Percentiles rank a stretch among this genome's conserved stretches.
Conservation (phyloP, 2,797 vertebrate species). For the Sebastes taczanowskii region DNA sequence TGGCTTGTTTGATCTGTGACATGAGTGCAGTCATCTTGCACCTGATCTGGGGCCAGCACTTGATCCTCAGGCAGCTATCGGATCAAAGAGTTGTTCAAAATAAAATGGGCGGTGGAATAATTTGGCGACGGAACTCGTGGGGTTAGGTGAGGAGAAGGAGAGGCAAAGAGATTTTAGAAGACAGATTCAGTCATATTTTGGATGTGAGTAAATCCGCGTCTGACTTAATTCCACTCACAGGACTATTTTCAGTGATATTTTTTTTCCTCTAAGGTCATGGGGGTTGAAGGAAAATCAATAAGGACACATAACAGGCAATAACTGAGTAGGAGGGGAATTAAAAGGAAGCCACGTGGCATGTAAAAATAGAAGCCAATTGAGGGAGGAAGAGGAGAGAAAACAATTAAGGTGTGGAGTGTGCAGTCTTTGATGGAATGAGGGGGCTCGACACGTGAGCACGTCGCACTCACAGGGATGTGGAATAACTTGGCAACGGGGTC, state of each 20-base stretch:
- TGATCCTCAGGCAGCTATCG: background rate
- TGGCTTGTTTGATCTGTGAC: constrained; percentile 1
- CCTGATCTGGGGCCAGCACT: background rate
- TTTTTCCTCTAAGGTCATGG: background rate
- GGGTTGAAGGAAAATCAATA: background rate
- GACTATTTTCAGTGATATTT: background rate
- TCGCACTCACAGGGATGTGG: background rate
- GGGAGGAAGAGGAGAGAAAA: background rate
- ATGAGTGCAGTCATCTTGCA: background rate
- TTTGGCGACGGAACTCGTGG: background rate
- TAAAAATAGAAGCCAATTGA: constrained; percentile 18
- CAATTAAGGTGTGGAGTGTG: background rate
- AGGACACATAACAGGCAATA: background rate
- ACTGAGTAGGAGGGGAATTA: background rate
- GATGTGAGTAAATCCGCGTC: background rate
- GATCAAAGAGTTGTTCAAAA: constrained; percentile 14
- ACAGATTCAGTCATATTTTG: background rate
- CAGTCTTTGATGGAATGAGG: background rate
- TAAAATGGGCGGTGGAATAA: background rate
- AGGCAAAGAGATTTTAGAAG: background rate
- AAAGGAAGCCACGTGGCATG: background rate
- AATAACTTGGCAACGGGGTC: background rate
- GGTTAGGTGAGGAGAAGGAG: background rate
- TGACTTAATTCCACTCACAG: background rate
- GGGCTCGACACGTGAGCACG: background rate